A percentile compares a stretch with the other conserved stretches of the same genome.
Evolutionary conservation across 2,113 vertebrate species (phyloP).

Genomic region (Apus apus): DNA sequence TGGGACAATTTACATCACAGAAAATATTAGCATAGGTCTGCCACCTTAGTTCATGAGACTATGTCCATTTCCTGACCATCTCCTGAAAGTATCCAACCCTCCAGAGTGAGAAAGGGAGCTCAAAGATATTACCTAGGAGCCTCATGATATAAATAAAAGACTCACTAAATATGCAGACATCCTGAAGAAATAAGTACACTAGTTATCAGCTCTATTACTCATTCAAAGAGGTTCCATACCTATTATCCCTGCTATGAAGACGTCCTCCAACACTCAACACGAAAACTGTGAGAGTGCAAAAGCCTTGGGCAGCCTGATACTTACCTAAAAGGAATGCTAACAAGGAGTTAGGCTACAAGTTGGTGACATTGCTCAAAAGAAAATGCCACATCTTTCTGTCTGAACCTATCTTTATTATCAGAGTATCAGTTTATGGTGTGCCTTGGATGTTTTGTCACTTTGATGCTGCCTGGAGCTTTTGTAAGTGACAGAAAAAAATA

Average conservation of each 20-base stretch:
- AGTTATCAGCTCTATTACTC: neutral
- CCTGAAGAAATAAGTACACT: neutral
- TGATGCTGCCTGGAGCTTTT: neutral
- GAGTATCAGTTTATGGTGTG: neutral
- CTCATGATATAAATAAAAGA: neutral
- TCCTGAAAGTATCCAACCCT: neutral
- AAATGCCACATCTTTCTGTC: neutral
- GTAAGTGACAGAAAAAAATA: neutral
- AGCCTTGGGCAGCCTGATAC: neutral
- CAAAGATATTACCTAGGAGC: neutral
- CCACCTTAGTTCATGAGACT: neutral
- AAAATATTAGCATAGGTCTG: neutral
- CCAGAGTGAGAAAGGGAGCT: neutral
- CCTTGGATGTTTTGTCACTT: neutral
- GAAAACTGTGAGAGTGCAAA: neutral
- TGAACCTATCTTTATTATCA: neutral
- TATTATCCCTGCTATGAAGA: neutral
- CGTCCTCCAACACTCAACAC: fast-evolving
- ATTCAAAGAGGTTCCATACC: neutral
- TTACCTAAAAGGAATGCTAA: neutral
- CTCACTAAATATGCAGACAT: neutral
- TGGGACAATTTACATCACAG: fast-evolving
- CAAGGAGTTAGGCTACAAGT: neutral
- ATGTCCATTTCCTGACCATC: neutral
- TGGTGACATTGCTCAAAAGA: neutral